Conservation (phyloP, 2,888 invertebrate genomes). For the Hybos culiciformis region DNA sequence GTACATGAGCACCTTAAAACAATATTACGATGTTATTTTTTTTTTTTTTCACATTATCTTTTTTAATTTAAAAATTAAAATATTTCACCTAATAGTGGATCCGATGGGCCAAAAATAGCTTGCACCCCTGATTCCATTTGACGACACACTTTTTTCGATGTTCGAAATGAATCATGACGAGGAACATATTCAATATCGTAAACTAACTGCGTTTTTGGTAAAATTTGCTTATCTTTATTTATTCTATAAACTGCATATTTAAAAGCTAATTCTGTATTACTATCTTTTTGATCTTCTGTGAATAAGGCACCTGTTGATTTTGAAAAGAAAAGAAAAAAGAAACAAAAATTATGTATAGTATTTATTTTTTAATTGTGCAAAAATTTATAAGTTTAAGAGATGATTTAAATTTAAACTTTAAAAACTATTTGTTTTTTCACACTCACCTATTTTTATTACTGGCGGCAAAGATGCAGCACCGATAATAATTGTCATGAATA, state of each 20-base stretch:
- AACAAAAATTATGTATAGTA: neutral
- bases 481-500: slow-evolving; percentile 16
- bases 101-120: slow-evolving; percentile 77
- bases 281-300: slow-evolving; percentile 77
- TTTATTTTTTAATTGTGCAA: neutral
- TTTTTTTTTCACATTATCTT: no score
- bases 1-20: slow-evolving; percentile 72
- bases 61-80: no score
- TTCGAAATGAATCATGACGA: slow-evolving; percentile 78
- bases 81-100: slow-evolving; percentile 65
- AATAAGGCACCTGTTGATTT: slow-evolving; percentile 76
- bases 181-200: slow-evolving; percentile 87
- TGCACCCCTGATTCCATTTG: slow-evolving; percentile 72
- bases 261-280: slow-evolving; percentile 78
- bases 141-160: slow-evolving; percentile 59
- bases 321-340: neutral
- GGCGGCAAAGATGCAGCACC: slow-evolving; percentile 43
- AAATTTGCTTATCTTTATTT: slow-evolving; percentile 70
- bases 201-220: slow-evolving; percentile 78
- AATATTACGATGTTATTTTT: no score
- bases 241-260: slow-evolving; percentile 90
- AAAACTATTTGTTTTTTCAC: neutral
- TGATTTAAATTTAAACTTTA: neutral
- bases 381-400: neutral
- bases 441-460: slow-evolving; percentile 51